Conservation (phyloP, 2,888 invertebrate species). For the Coenonympha arcania region DNA sequence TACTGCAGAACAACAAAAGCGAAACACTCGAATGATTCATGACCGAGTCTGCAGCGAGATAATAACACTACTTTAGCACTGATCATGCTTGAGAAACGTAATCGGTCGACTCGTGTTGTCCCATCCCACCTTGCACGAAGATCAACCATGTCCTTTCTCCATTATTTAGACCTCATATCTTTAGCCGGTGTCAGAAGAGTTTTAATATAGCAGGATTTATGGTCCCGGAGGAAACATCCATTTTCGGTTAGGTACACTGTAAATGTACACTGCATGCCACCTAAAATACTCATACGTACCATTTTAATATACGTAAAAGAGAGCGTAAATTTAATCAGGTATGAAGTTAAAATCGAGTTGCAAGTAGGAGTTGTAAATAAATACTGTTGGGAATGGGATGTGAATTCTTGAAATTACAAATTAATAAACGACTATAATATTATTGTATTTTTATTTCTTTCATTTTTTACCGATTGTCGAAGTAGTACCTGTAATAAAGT, state of each 20-base stretch:
- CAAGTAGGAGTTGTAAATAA: too few relatives aligned
- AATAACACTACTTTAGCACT: too few relatives aligned
- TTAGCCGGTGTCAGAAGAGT: constrained; percentile 43
- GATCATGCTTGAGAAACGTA: too few relatives aligned
- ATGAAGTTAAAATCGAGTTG: too few relatives aligned
- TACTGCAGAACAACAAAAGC: too few relatives aligned
- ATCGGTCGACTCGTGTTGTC: too few relatives aligned
- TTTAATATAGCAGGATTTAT: constrained; percentile 68
- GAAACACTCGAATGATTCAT: too few relatives aligned
- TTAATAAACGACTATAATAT: background rate
- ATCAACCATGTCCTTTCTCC: constrained; percentile 37
- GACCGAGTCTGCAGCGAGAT: too few relatives aligned
- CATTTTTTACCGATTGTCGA: background rate
- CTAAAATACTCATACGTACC: constrained; percentile 10
- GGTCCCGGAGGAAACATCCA: constrained; percentile 59
- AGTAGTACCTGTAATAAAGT: too few relatives aligned
- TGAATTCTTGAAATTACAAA: background rate
- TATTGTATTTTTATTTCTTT: background rate
- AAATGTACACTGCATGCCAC: constrained; percentile 43
- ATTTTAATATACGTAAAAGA: background rate
- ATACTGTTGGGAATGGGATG: too few relatives aligned
- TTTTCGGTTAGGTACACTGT: constrained; percentile 43
- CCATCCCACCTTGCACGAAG: too few relatives aligned
- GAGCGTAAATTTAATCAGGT: background rate
- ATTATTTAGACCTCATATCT: constrained; percentile 49